Conservation (phyloP, 2,888 invertebrate genomes). For the Epistrophella euchroma region DNA sequence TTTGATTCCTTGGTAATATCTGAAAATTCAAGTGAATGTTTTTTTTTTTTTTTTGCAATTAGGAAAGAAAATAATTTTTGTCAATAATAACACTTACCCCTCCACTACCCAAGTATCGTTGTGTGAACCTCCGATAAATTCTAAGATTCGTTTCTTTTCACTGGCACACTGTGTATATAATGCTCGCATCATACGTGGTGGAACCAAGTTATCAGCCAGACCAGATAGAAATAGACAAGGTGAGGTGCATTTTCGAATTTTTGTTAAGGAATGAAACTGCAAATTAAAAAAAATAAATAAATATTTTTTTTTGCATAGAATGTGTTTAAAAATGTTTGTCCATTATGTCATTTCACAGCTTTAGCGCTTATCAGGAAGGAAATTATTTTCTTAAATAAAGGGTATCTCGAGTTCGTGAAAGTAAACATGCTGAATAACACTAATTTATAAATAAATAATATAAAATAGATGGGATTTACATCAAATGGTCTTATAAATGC, state of each 20-base stretch:
- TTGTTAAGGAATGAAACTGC: slow-evolving; percentile 90
- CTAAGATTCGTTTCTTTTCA: slow-evolving; percentile 89
- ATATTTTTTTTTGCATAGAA: too few relatives aligned
- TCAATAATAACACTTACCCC: slow-evolving; percentile 86
- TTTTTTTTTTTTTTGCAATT: background rate
- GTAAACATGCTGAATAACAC: too few relatives aligned
- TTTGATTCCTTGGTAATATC: slow-evolving; percentile 83
- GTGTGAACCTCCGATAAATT: slow-evolving; percentile 93
- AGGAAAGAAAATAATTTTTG: background rate
- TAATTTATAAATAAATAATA: too few relatives aligned
- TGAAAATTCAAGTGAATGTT: slow-evolving; percentile 66
- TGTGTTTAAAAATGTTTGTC: background rate
- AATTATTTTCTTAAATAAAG: too few relatives aligned
- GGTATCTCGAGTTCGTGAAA: too few relatives aligned
- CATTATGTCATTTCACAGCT: background rate
- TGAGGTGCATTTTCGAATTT: slow-evolving; percentile 89
- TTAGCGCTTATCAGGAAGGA: too few relatives aligned
- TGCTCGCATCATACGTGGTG: slow-evolving; percentile 94
- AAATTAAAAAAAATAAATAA: slow-evolving; percentile 78
- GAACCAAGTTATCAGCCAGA: slow-evolving; percentile 93
- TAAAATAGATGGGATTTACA: too few relatives aligned
- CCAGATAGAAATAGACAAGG: slow-evolving; percentile 96
- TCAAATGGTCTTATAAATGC: too few relatives aligned
- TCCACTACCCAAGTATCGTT: slow-evolving; percentile 97
- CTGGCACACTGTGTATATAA: slow-evolving; percentile 91